These are phyloP conservation scores for Myrmecobius fasciatus DNA, from an alignment of 2,113 vertebrate species.

Conservation along the genomic window DNA sequence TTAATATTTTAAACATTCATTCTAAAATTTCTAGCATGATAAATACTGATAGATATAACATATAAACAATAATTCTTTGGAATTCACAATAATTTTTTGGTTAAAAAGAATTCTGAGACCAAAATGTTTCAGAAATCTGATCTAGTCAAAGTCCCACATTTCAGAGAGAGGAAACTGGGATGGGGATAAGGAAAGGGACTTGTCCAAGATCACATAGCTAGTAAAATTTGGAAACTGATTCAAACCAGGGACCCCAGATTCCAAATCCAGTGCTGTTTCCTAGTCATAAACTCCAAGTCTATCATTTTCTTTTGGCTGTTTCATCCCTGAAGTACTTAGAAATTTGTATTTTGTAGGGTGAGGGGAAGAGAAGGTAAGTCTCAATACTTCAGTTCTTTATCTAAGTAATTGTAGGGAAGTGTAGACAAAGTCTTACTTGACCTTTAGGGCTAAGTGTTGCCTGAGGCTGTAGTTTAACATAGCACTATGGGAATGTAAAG, in stretches of 20 bases:
- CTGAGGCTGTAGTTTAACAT: constrained; percentile 75
- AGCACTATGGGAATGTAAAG: constrained; percentile 79
- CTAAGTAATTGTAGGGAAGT: constrained; percentile 65
- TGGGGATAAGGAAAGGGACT: neutral
- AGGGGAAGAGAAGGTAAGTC: neutral
- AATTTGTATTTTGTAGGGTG: neutral
- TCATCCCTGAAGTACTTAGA: neutral
- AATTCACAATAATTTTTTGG: neutral
- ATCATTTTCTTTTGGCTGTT: neutral
- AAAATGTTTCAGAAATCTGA: neutral
- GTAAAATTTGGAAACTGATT: neutral
- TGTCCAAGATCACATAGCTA: neutral
- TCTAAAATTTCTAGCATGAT: neutral
- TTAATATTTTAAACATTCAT: neutral
- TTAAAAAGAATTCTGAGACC: neutral
- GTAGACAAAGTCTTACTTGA: constrained; percentile 79
- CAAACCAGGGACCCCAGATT: neutral
- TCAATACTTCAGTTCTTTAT: constrained; percentile 58
- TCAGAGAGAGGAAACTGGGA: neutral
- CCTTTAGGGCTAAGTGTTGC: constrained; percentile 81
- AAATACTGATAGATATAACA: neutral
- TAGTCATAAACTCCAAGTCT: accelerated
- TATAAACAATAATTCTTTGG: neutral
- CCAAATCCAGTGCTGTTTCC: neutral
- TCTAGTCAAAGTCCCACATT: neutral